phyloP scores from a whole-genome alignment of 2,888 invertebrate genomes.

The Tenodera sinensis region DNA sequence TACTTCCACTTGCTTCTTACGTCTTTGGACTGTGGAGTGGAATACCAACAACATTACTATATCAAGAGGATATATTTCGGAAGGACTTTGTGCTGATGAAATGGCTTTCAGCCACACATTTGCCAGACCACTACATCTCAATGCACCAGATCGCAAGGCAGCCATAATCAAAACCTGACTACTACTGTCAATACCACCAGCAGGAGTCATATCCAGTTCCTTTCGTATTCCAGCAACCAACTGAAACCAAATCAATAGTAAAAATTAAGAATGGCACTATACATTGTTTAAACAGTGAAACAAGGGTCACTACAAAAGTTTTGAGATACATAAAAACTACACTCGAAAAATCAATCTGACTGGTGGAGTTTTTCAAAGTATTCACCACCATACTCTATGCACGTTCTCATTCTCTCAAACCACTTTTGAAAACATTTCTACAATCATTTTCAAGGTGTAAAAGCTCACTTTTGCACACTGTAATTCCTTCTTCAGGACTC shows the following conservation, averaged over 20 bases:
- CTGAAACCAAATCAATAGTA: slow-evolving; percentile 41
- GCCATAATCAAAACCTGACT: slow-evolving; percentile 57
- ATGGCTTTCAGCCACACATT: slow-evolving; percentile 59
- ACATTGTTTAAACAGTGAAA: too few relatives aligned
- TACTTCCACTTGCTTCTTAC: slow-evolving; percentile 58
- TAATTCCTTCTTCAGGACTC: too few relatives aligned
- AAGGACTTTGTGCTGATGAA: slow-evolving; percentile 38
- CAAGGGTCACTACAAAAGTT: too few relatives aligned
- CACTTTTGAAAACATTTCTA: too few relatives aligned
- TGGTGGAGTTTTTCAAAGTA: too few relatives aligned
- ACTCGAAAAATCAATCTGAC: too few relatives aligned
- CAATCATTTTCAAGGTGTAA: too few relatives aligned
- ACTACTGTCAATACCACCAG: slow-evolving; percentile 45
- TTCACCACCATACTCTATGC: too few relatives aligned
- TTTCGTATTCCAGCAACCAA: slow-evolving; percentile 51
- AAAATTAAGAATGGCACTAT: slow-evolving; percentile 38
- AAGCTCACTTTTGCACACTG: too few relatives aligned
- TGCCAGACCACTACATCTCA: slow-evolving; percentile 53
- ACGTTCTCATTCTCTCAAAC: too few relatives aligned
- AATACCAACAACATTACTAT: slow-evolving; percentile 62
- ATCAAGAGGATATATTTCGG: slow-evolving; percentile 64
- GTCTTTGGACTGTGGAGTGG: slow-evolving; percentile 57
- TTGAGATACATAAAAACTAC: too few relatives aligned
- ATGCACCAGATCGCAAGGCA: slow-evolving; percentile 54
- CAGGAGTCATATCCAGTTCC: slow-evolving; percentile 49